These are phyloP conservation scores for Neelides sp. DNA, from an alignment of 1,140 invertebrate species.

Conservation along the genomic window DNA sequence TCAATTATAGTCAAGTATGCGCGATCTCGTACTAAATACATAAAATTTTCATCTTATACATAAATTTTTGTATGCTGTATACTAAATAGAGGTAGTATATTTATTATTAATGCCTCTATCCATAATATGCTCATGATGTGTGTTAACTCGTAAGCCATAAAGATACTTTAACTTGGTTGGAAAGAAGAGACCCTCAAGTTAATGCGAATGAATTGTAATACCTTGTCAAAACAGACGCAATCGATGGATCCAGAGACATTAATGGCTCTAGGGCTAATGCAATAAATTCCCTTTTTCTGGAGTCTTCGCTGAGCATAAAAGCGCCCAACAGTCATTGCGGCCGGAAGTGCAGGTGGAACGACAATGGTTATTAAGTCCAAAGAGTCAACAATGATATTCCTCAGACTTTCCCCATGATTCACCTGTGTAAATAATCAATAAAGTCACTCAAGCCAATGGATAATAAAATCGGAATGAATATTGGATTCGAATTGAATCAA, in stretches of 20 bases:
- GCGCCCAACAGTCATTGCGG: constrained; percentile 83
- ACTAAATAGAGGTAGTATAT: too few relatives aligned
- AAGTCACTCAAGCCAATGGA: too few relatives aligned
- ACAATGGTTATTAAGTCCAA: constrained; percentile 90
- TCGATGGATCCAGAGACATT: constrained; percentile 82
- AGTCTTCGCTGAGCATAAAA: constrained; percentile 70
- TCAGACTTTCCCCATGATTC: constrained; percentile 28
- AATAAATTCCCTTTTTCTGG: constrained; percentile 61
- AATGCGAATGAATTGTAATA: constrained; percentile 35
- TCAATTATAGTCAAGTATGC: too few relatives aligned
- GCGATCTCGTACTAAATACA: too few relatives aligned
- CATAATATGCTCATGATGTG: too few relatives aligned
- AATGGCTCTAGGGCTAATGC: constrained; percentile 77
- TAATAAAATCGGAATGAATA: too few relatives aligned
- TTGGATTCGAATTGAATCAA: too few relatives aligned
- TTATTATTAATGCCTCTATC: too few relatives aligned
- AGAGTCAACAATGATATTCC: constrained; percentile 40
- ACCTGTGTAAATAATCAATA: too few relatives aligned
- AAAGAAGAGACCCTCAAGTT: constrained; percentile 12
- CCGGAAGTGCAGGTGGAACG: constrained; percentile 82
- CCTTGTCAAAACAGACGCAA: constrained; percentile 91
- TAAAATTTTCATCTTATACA: too few relatives aligned
- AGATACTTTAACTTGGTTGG: background rate
- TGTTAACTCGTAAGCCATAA: too few relatives aligned
- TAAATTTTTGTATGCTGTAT: too few relatives aligned